Base-by-base conservation (phyloP, 2,797 vertebrate genomes). In the Chromobotia macracanthus region DNA sequence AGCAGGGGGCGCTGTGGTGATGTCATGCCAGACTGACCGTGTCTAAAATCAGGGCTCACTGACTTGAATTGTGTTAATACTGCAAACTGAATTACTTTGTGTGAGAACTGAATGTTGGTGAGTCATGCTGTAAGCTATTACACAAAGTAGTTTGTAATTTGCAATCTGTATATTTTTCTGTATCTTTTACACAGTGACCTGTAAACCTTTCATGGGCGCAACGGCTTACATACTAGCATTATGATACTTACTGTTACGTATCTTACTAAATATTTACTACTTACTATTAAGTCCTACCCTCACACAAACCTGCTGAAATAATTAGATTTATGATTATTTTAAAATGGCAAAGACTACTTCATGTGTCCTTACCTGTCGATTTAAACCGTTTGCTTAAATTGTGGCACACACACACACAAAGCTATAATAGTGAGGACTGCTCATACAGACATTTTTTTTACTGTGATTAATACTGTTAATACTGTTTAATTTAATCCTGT, bases 1-100 rank as follows among this genome's bases (percentile, higher is more conserved):
- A 66, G 69, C 69, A 72, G 77, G 60, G 35, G 44, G 60, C 63
- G 77, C 77, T 79, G 69, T 66, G 69, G 77, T 72, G 77, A 72
- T 79, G 60, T 19, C 21, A 16, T 56, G 56, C 21, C 44, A 10
- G 5, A 15, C 44, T 60, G 41, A 68, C 64, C 18, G 53, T 50
- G 18, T 72, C n/a, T 56, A 5, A 58, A 46, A 11, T 31, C 18
- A 70, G 16, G 31, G 11, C 25, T 41, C 60, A 55, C 68, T 51
- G 28, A 72, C n/a, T n/a, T n/a, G n/a, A 28, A 71, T 21, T 21
- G 63, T 2, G 60, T 72, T 64, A 53, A 72, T 66, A 65, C 21
- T 72, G 60, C 48, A 72, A 46, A 72, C 61, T 66, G 35, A 56
- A 23, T 72, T 8, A 4, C 67, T 66, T 64, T 71, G 51, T 72